These are phyloP conservation scores for Scotopteryx bipunctaria DNA, from an alignment of 2,888 invertebrate genomes.

Conservation along the genomic window DNA sequence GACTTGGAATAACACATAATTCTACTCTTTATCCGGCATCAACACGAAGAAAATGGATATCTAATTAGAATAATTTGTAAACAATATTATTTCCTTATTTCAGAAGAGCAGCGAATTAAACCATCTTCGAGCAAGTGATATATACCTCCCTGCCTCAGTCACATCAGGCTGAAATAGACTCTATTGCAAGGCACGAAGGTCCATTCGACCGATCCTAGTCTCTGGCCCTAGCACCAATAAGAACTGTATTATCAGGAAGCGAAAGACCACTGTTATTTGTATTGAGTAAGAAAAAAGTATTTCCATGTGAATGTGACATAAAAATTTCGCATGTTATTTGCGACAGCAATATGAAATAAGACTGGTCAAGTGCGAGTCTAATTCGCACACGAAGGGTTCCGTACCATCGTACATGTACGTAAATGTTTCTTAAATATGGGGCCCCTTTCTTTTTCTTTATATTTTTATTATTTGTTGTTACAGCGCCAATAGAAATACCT, in stretches of 20 bases:
- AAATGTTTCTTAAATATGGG: too few species aligned
- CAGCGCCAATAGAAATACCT: too few species aligned
- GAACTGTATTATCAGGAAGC: conserved; percentile 3
- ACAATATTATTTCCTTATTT: conserved; percentile 26
- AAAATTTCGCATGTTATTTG: too few species aligned
- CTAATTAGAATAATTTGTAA: not conserved
- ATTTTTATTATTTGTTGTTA: too few species aligned
- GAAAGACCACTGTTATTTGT: not conserved
- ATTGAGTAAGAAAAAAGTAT: conserved; percentile 15
- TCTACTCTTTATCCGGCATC: too few species aligned
- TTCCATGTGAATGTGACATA: not conserved
- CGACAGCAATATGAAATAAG: too few species aligned
- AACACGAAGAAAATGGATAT: too few species aligned
- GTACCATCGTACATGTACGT: too few species aligned
- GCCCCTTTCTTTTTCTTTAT: too few species aligned
- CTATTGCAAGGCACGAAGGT: conserved; percentile 24
- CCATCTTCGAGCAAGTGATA: conserved; percentile 73
- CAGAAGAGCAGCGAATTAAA: conserved; percentile 62
- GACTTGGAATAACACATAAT: too few species aligned
- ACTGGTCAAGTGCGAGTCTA: too few species aligned
- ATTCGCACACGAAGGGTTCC: too few species aligned
- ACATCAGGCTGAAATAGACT: conserved; percentile 19
- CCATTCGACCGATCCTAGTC: conserved; percentile 20
- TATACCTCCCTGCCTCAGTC: conserved; percentile 28
- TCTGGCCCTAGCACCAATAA: conserved; percentile 2